A percentile compares a stretch with the other conserved stretches of the same genome.
phyloP scores from a whole-genome alignment of 2,113 vertebrate genomes.

The Hucho hucho region DNA sequence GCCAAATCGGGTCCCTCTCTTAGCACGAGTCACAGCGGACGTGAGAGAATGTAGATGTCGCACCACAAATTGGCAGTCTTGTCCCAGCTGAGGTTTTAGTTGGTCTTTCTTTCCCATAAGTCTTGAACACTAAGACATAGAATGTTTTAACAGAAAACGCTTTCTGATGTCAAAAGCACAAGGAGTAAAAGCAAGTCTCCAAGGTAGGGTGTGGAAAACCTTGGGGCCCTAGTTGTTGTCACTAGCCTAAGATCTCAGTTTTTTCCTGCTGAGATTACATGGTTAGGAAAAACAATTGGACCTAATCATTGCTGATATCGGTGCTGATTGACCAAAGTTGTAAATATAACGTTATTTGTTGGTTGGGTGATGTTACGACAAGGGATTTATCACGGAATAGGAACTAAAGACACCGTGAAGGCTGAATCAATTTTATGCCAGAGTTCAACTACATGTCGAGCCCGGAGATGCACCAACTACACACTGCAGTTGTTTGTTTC shows the following conservation, averaged over 20 bases:
- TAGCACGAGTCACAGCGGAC: conserved; percentile 35
- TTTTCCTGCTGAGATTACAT: too few species aligned
- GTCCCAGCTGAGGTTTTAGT: conserved; percentile 64
- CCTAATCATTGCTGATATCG: not conserved
- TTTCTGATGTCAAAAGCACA: not conserved
- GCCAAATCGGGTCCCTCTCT: conserved; percentile 44
- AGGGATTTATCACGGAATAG: not conserved
- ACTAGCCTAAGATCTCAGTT: too few species aligned
- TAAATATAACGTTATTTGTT: not conserved
- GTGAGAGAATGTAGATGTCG: conserved; percentile 74
- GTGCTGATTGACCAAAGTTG: not conserved
- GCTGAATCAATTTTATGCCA: too few species aligned
- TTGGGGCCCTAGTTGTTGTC: too few species aligned
- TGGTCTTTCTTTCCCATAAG: conserved; percentile 7
- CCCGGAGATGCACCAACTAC: conserved; percentile 23
- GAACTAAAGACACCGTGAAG: not conserved
- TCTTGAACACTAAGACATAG: not conserved
- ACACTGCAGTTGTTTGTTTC: conserved; percentile 35
- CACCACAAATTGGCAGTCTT: conserved; percentile 70
- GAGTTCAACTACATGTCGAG: not conserved
- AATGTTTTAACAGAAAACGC: not conserved
- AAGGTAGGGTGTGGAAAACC: not conserved
- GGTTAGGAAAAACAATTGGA: too few species aligned
- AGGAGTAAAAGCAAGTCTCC: not conserved
- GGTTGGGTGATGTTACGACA: not conserved